A percentile compares a stretch with the other conserved stretches of the same genome.
Conservation (phyloP, 2,888 invertebrate genomes). For the Alcis repandata region DNA sequence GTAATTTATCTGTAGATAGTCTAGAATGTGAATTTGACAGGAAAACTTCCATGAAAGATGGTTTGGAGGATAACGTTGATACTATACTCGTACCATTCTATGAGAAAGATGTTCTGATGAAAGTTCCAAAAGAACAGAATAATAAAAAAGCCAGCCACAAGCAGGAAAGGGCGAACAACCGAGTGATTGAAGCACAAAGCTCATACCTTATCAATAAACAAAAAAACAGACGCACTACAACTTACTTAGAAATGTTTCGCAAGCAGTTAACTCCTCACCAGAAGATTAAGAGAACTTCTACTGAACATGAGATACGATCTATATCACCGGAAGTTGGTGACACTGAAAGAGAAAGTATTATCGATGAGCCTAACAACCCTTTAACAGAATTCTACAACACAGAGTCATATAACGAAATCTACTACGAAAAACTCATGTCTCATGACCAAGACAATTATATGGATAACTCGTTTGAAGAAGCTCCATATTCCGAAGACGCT, state of each 20-base stretch:
- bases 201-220: conserved; percentile 73
- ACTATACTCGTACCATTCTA: conserved; percentile 82
- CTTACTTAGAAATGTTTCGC: conserved; percentile 78
- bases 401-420: conserved; percentile 79
- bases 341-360: conserved; percentile 76
- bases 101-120: conserved; percentile 79
- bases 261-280: conserved; percentile 66
- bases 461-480: conserved; percentile 65
- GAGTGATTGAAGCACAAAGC: conserved; percentile 54
- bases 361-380: conserved; percentile 59
- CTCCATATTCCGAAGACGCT: conserved; percentile 53
- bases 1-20: conserved; percentile 76
- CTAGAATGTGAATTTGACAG: conserved; percentile 66
- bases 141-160: conserved; percentile 53
- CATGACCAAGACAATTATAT: conserved; percentile 62
- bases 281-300: conserved; percentile 46
- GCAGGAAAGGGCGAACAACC: conserved; percentile 47
- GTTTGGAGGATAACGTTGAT: conserved; percentile 67
- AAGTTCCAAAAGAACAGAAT: conserved; percentile 70
- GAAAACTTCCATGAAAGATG: conserved; percentile 54
- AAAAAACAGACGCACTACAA: conserved; percentile 55
- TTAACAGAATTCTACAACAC: conserved; percentile 72
- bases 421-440: conserved; percentile 73
- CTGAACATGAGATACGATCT: conserved; percentile 70
- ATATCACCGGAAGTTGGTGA: conserved; percentile 79